Base-by-base conservation (phyloP, 2,797 vertebrate species). In the Hippocampus kuda region DNA sequence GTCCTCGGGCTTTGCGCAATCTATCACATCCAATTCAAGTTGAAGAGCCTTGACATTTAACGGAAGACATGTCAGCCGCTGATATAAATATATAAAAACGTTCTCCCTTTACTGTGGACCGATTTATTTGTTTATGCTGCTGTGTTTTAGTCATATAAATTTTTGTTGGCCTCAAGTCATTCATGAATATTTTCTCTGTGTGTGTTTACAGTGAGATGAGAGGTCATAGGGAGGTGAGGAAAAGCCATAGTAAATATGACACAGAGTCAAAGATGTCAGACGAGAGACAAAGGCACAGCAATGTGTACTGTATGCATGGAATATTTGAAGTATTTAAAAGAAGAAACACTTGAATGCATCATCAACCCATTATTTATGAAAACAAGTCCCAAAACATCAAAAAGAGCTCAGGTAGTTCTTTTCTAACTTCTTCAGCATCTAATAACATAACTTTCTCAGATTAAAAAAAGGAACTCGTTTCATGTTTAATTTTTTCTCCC, bases 291-390 rank as follows among this genome's bases (percentile, higher is more conserved):
- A 61, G 59, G 59, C 59, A 61, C 59, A 61, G 59, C 56, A 30
- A 59, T 27, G 56, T 56, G 54, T 26, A 56, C 54, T 56, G 54
- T 56, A 24, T 56, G 54, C 22, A 56, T n/a, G 22, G 59, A 89
- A 90, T 89, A 89, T 73, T 85, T 81, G 84, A 81, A 70, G 59
- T 61, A 78, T 78, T 69, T 71, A 68, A 84, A 84, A 72, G 72
- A 76, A 71, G 73, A 83, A 61, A 22, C 59, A 61, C 34, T 61
- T 2, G 20, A 61, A 61, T 20, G 30, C 10, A 15, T 60, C n/a
- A 57, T 57, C 26, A 56, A n/a, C 1, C 6, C 18, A 18, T 51
- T 11, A 24, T 27, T 15, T 27, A 59, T 27, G 56, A n/a, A 10
- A 27, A 57, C 12, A 9, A 9, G 49, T 53, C 24, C 5, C 59